These are phyloP conservation scores for Megaleporinus macrocephalus DNA, from an alignment of 2,113 vertebrate genomes.

Conservation along the genomic window DNA sequence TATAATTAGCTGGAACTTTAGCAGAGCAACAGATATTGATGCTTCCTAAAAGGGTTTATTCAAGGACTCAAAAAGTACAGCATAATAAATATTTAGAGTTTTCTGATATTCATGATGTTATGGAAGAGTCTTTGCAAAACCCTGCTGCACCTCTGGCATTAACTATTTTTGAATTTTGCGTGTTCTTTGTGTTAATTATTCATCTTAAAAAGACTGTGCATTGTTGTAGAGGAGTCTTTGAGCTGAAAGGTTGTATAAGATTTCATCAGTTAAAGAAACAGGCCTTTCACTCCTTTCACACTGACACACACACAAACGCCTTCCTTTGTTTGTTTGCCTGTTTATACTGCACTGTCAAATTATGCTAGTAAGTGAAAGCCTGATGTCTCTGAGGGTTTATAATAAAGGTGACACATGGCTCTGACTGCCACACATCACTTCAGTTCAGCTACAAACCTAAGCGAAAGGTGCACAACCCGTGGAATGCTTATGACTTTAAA, in stretches of 20 bases:
- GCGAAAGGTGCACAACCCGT: constrained; percentile 5
- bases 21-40: not conserved
- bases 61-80: constrained; percentile 19
- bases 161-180: not conserved
- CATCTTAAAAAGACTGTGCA: not conserved
- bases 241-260: not conserved
- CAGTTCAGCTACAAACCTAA: constrained; percentile 33
- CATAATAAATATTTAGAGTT: constrained; percentile 17
- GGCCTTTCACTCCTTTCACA: not conserved
- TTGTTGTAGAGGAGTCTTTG: not conserved
- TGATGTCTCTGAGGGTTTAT: constrained; percentile 58
- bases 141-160: constrained; percentile 17
- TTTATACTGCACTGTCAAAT: constrained; percentile 66
- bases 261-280: not conserved
- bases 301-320: not conserved
- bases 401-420: constrained; percentile 58
- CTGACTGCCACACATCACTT: constrained; percentile 20
- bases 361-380: constrained; percentile 61
- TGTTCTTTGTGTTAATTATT: constrained; percentile 6
- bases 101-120: constrained; percentile 28
- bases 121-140: not conserved
- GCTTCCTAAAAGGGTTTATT: not conserved
- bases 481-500: not conserved
- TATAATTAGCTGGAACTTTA: not conserved
- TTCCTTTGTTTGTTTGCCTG: constrained; percentile 64